A percentile compares a stretch with the other conserved stretches of the same genome.
phyloP scores from a whole-genome alignment of 2,113 vertebrate species.

The Cyprinodon tularosa region DNA sequence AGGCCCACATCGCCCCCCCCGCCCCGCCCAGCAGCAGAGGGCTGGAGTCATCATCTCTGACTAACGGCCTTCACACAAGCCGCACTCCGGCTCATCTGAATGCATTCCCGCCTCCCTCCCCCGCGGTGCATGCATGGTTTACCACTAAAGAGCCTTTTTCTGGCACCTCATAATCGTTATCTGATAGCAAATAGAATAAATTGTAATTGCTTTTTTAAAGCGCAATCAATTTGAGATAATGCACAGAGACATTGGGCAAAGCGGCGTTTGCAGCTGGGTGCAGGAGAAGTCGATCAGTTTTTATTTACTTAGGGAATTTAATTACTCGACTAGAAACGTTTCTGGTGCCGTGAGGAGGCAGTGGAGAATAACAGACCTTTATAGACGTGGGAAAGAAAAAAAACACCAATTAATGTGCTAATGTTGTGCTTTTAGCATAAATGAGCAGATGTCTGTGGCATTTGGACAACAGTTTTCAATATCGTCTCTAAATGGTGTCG shows the following conservation, averaged over 20 bases:
- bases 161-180: conserved; percentile 73
- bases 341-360: conserved; percentile 14
- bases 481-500: background rate
- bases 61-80: conserved; percentile 56
- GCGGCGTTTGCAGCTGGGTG: conserved; percentile 53
- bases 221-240: conserved; percentile 78
- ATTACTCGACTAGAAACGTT: conserved; percentile 58
- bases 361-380: conserved; percentile 48
- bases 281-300: conserved; percentile 59
- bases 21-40: conserved; percentile 49
- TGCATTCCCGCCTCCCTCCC: conserved; percentile 35
- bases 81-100: conserved; percentile 60
- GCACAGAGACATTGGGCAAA: conserved; percentile 68
- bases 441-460: conserved; percentile 32
- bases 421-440: conserved; percentile 50
- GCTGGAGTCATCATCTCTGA: conserved; percentile 60
- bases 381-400: conserved; percentile 1
- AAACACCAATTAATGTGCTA: conserved; percentile 54
- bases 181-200: conserved; percentile 74
- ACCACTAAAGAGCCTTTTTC: conserved; percentile 73
- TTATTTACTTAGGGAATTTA: conserved; percentile 69
- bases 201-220: conserved; percentile 80
- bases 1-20: conserved; percentile 3
- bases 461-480: conserved; percentile 1
- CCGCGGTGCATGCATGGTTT: conserved; percentile 63